Base-by-base conservation (phyloP, 2,797 vertebrate species). In the Fundulus diaphanus region DNA sequence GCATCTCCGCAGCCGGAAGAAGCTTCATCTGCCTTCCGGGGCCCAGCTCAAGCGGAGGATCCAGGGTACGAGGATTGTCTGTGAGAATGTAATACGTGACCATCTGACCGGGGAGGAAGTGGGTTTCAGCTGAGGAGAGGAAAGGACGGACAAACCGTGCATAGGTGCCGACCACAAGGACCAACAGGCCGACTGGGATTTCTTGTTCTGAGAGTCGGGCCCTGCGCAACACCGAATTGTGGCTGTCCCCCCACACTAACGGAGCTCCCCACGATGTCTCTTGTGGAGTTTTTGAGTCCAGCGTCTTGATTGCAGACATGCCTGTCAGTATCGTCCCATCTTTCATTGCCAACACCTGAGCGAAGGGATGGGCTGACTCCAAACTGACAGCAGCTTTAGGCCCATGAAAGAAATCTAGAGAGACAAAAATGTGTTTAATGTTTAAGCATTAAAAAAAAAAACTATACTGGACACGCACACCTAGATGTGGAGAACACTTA, bases 41-140 rank as follows among this genome's bases (percentile, higher is more conserved):
- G 12, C 91, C 91, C 81, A 96, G 31, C 72, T 88, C 46, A 0
- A 94, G 59, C 1, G 78, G 81, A 4, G 92, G 82, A n/a, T 93
- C 78, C 59, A 95, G 78, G 35, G 88, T 77, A 35, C 82, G 81
- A 0, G 94, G 92, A 7, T 78, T 92, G 85, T 96, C 95, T n/a
- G 94, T 96, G 78, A 96, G 93, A 48, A 96, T 82, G 83, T 95
- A 96, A 78, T 96, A 96, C 9, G 91, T 95, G 79, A 96, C 95
- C 2, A 12, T 78, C 46, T 94, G 91, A 59, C 92, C 92, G 1
- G 92, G 89, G 56, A 96, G 93, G 54, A 96, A 96, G 91, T 94
- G 79, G 7, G 72, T 78, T 82, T 96, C 95, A 18, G 96, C 96
- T 3, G 96, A 95, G 5, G 83, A 87, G 71, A 96, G 74, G 83